phyloP scores from a whole-genome alignment of 1,140 invertebrate species.

The Arctopsyche grandis region DNA sequence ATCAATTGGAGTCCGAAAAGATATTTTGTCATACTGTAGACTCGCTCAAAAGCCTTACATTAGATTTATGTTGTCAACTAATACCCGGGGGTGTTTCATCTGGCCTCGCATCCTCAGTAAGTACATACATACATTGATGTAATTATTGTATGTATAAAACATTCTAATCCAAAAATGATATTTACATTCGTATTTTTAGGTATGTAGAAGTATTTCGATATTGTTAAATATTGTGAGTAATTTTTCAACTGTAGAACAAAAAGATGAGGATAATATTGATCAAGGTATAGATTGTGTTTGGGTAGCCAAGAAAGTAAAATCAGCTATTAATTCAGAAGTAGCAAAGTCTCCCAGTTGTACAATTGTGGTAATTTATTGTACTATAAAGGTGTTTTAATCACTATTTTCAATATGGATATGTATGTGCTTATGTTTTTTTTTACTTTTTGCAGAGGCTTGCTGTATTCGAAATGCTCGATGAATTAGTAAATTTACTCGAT shows the following conservation, averaged over 20 bases:
- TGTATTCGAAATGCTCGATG: conserved; percentile 77
- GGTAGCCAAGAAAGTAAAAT: conserved; percentile 69
- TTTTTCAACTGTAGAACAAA: conserved; percentile 21
- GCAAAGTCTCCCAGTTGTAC: conserved; percentile 63
- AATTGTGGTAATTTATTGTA: conserved; percentile 61
- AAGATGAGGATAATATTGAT: conserved; percentile 38
- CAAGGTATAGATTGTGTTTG: conserved; percentile 65
- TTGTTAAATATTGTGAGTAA: conserved; percentile 44
- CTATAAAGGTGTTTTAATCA: background rate
- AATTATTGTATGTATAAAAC: conserved; percentile 48
- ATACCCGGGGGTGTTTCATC: conserved; percentile 68
- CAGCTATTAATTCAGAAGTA: conserved; percentile 71
- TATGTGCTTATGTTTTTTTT: background rate
- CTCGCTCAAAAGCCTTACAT: conserved; percentile 72
- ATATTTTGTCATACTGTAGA: conserved; percentile 71
- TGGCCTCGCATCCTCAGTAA: conserved; percentile 74
- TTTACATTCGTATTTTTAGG: conserved; percentile 41
- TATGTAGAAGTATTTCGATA: conserved; percentile 43
- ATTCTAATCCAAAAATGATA: conserved; percentile 52
- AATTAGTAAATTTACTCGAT: conserved; percentile 67
- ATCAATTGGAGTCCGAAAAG: conserved; percentile 61
- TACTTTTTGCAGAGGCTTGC: conserved; percentile 66
- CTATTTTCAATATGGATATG: background rate
- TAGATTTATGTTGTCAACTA: conserved; percentile 81
- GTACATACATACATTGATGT: conserved; percentile 15